Evolutionary conservation across 1,140 invertebrate species (phyloP), one percentile per base, ranked within the genome.

Genomic region (silkworm (Bombyx mori)): DNA sequence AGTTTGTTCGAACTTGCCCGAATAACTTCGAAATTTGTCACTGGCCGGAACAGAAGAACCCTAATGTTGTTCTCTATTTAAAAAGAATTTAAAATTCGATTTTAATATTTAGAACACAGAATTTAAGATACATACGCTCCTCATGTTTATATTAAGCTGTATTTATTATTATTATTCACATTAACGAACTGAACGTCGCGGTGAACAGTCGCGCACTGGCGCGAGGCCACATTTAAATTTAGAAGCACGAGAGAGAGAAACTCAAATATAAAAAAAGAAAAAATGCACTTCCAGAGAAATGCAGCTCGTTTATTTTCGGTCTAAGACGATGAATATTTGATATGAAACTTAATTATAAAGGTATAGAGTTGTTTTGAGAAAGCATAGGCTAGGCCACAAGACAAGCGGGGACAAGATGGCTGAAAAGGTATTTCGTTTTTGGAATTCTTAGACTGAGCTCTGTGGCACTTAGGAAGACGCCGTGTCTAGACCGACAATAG

Each of bases 261-360:
- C 26, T 35, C 26, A 5, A 35, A 35, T 35, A 35, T 35, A 35
- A 80, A 85, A 77, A 65, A 75, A 69, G 62, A 52, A 56, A 56
- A 69, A 63, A 75, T 78, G 82, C 74, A 77, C 78, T 79, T 75
- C 70, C 71, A 74, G 69, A 78, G 80, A 77, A 80, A 82, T 79
- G 79, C 82, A 77, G 71, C 68, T 66, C 66, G 69, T 71, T 69
- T 73, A 69, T 74, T 77, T 82, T 77, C 73, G 73, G 66, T 75
- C 68, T 68, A 68, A 63, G 61, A 68, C 56, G 45, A 26, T 44
- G 7, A 44, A 54, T 43, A 7, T 54, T 54, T 44, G 12, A 54
- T 43, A 54, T 54, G 9, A 51, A 35, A 8, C 18, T 22, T 51
- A 51, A 35, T 35, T 35, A 35, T 35, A 35, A 35, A 35, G 26